phyloP scores from a whole-genome alignment of 2,797 vertebrate genomes.

The Halcyon leucocephala region DNA sequence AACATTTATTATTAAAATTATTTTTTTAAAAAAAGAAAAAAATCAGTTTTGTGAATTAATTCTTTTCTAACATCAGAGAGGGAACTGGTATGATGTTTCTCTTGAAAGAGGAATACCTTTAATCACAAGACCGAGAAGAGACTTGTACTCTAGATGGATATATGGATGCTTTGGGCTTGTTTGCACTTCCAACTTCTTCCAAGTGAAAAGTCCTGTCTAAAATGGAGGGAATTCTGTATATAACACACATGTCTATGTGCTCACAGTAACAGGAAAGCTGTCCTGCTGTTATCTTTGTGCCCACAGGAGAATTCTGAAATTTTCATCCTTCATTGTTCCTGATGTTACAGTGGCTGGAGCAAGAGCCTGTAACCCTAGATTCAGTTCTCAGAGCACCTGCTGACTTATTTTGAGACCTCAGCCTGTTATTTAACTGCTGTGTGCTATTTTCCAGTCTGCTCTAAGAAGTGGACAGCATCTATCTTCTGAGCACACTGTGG shows the following conservation, averaged over 20 bases:
- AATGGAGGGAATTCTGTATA: neutral
- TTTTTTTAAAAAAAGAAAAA: neutral
- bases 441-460: neutral
- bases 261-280: neutral
- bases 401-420: neutral
- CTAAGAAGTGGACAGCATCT: neutral
- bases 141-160: neutral
- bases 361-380: neutral
- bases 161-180: neutral
- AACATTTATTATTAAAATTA: conserved; percentile 27
- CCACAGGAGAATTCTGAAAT: neutral
- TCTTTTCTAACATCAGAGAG: neutral
- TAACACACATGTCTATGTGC: accelerated
- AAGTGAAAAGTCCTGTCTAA: neutral
- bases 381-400: neutral
- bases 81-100: neutral
- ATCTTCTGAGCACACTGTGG: neutral
- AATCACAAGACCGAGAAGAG: neutral
- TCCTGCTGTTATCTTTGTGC: neutral
- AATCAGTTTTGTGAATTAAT: neutral
- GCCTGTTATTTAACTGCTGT: neutral
- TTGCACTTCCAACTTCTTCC: neutral
- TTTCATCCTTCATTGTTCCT: neutral
- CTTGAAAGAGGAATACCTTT: neutral
- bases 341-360: neutral